These are phyloP conservation scores for Drosophila greeni DNA, from an alignment of 2,888 invertebrate species.

Conservation along the genomic window DNA sequence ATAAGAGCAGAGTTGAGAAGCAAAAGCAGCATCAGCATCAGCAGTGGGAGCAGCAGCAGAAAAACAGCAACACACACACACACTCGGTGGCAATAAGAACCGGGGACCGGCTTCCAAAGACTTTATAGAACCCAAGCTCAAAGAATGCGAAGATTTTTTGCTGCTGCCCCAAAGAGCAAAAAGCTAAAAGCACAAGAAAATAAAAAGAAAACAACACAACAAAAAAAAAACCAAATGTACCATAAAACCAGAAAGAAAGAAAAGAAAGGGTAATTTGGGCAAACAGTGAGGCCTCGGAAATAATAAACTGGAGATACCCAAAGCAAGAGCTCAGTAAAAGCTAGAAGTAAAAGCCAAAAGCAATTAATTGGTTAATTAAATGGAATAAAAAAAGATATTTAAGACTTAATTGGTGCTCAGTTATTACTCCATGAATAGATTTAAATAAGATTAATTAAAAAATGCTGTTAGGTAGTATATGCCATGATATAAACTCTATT, in stretches of 20 bases:
- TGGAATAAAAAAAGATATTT: background rate
- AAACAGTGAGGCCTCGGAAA: conserved; percentile 21
- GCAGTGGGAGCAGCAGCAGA: conserved; percentile 7
- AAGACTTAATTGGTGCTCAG: background rate
- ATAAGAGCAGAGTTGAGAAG: conserved; percentile 29
- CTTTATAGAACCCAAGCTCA: conserved; percentile 30
- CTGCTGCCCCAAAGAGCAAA: conserved; percentile 26
- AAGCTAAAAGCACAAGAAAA: conserved; percentile 10
- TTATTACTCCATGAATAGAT: background rate
- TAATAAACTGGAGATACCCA: conserved; percentile 8
- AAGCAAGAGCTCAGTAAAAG: background rate
- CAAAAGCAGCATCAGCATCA: background rate
- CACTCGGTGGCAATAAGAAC: conserved; percentile 8
- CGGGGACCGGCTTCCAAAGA: conserved; percentile 41
- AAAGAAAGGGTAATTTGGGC: conserved; percentile 41
- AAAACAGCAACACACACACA: conserved; percentile 29
- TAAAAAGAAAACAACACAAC: conserved; percentile 15
- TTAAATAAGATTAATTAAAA: background rate
- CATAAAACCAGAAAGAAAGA: conserved; percentile 30
- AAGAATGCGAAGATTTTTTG: conserved; percentile 58
- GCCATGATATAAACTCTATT: background rate
- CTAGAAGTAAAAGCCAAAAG: conserved; percentile 13
- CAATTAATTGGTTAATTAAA: conserved; percentile 13
- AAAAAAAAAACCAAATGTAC: conserved; percentile 30
- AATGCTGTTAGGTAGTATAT: too few species aligned